Percentiles rank a stretch among this genome's conserved stretches.
Conservation (phyloP, 1,140 invertebrate genomes). For the Drosophila sp. region DNA sequence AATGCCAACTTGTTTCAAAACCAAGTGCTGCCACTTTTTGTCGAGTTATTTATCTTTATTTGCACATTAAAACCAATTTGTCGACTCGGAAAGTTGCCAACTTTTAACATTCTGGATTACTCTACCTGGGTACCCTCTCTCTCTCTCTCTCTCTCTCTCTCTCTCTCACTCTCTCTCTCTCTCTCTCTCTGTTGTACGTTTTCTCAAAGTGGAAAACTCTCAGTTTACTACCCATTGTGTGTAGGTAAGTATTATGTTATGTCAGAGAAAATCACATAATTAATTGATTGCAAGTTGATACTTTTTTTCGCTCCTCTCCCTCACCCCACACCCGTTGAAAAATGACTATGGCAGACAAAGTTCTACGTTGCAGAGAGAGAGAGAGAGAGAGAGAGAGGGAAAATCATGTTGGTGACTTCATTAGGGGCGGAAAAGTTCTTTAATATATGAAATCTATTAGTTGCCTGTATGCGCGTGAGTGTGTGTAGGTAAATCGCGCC, state of each 20-base stretch:
- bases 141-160: too few relatives aligned
- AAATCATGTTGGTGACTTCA: constrained; percentile 51
- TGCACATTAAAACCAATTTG: background rate
- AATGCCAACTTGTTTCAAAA: background rate
- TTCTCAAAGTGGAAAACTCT: background rate
- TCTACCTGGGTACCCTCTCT: background rate
- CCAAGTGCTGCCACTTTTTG: background rate
- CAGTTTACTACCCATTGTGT: constrained; percentile 14
- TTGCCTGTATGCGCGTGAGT: constrained; percentile 26
- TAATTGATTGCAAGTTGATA: constrained; percentile 68
- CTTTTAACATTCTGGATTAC: background rate
- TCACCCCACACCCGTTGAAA: background rate
- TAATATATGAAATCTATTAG: constrained; percentile 32
- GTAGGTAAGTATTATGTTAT: constrained; percentile 3
- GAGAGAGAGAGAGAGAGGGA: background rate
- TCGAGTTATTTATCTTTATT: too few relatives aligned
- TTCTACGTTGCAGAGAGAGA: constrained; percentile 18
- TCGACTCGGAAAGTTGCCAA: background rate
- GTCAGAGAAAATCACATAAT: constrained; percentile 60
- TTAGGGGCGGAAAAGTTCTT: constrained; percentile 27
- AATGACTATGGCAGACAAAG: constrained; percentile 41
- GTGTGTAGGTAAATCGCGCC: constrained; percentile 59
- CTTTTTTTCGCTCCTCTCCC: constrained; percentile 17
- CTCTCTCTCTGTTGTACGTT: too few relatives aligned
- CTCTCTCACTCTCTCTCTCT: too few relatives aligned